Conservation (phyloP, 2,888 invertebrate species). For the Pycnomerus fuliginosus region DNA sequence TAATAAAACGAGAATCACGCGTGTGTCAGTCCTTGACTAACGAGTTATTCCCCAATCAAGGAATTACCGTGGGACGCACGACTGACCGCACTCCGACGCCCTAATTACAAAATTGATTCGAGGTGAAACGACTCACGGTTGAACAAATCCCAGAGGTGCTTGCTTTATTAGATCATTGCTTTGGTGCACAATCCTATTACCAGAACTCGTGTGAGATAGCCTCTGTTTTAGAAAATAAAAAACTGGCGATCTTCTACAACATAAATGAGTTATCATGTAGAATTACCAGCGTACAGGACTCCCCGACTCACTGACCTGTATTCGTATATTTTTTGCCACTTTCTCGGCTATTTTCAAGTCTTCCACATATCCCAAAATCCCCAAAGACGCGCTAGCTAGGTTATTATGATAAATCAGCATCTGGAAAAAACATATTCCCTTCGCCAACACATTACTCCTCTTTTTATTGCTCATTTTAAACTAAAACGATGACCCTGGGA, state of each 20-base stretch:
- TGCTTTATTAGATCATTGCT: slow-evolving; percentile 49
- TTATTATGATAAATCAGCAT: slow-evolving; percentile 17
- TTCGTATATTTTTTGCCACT: slow-evolving; percentile 3
- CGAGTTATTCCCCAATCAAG: slow-evolving; percentile 45
- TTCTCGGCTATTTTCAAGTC: too few relatives aligned
- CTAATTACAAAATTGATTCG: slow-evolving; percentile 51
- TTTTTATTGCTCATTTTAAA: slow-evolving; percentile 17
- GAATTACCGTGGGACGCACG: slow-evolving; percentile 42
- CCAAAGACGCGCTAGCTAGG: slow-evolving; percentile 10
- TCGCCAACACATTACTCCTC: slow-evolving; percentile 18
- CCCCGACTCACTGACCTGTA: slow-evolving; percentile 13
- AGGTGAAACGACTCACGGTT: slow-evolving; percentile 47
- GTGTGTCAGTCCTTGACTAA: slow-evolving; percentile 29
- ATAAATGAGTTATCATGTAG: slow-evolving; percentile 22
- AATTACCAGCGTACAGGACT: slow-evolving; percentile 19
- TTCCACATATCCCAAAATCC: too few relatives aligned
- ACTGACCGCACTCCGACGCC: slow-evolving; percentile 41
- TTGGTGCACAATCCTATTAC: slow-evolving; percentile 48
- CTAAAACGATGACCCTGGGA: slow-evolving; percentile 21
- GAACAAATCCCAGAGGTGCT: slow-evolving; percentile 45
- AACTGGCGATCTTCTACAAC: slow-evolving; percentile 18
- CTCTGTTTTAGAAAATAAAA: slow-evolving; percentile 25
- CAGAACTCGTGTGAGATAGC: slow-evolving; percentile 25
- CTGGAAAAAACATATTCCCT: too few relatives aligned
- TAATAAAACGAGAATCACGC: slow-evolving; percentile 15